Evolutionary conservation across 1,140 invertebrate species (phyloP).

Genomic region (Magallana ariakensis): DNA sequence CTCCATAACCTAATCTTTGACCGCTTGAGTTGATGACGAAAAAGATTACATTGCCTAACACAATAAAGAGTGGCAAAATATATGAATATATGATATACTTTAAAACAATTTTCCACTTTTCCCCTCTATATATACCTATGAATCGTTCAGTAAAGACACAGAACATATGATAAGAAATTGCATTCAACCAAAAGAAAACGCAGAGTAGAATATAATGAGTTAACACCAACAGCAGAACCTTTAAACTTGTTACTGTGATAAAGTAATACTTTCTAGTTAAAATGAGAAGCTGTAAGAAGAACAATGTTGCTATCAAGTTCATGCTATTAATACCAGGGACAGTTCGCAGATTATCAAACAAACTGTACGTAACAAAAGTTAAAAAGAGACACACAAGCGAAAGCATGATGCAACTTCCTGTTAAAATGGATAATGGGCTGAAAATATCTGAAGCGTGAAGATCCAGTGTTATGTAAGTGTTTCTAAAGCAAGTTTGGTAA

Average conservation of each 20-base stretch:
- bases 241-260: neutral
- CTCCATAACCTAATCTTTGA: neutral
- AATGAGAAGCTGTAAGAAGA: neutral
- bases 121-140: neutral
- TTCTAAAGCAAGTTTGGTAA: neutral
- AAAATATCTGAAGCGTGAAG: neutral
- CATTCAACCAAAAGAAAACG: slow-evolving; percentile 6
- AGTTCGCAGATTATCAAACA: neutral
- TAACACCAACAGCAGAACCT: neutral
- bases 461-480: neutral
- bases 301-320: neutral
- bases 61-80: neutral
- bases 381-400: neutral
- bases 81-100: neutral
- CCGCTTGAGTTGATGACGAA: neutral
- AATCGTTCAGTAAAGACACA: neutral
- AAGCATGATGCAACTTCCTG: neutral
- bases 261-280: neutral
- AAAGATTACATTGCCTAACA: neutral
- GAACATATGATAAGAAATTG: neutral
- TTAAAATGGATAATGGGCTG: neutral
- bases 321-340: neutral
- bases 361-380: neutral
- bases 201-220: neutral
- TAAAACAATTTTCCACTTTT: neutral